Conservation (phyloP, 2,113 vertebrate genomes). For the Larimichthys crocea region DNA sequence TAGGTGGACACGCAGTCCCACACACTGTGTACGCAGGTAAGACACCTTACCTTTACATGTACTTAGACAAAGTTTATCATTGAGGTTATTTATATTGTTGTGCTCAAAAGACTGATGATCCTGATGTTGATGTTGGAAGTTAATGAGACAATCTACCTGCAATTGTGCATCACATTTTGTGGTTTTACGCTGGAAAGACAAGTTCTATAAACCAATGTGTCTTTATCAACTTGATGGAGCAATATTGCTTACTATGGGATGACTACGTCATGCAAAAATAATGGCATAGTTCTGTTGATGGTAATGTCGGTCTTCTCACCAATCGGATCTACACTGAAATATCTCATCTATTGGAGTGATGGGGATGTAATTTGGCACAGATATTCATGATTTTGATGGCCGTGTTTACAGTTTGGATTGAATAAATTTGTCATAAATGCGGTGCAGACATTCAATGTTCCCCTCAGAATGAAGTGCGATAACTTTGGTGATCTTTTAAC, state of each 20-base stretch:
- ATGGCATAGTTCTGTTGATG: no score
- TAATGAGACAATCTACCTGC: neutral
- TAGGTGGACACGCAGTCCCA: conserved; percentile 67
- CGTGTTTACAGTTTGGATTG: neutral
- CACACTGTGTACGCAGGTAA: conserved; percentile 81
- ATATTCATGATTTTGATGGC: neutral
- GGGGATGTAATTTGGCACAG: neutral
- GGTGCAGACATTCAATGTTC: neutral
- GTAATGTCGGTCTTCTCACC: neutral
- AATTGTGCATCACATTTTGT: neutral
- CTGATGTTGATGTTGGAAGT: neutral
- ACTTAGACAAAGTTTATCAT: neutral
- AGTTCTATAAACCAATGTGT: neutral
- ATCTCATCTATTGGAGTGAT: neutral
- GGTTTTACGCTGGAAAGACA: neutral
- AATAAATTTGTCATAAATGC: neutral
- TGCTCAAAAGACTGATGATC: neutral
- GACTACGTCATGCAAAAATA: neutral
- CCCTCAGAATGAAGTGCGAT: neutral
- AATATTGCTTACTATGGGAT: neutral
- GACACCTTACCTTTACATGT: conserved; percentile 18
- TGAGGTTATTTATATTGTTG: conserved; percentile 7
- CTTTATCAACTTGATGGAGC: neutral
- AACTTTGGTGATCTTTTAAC: neutral
- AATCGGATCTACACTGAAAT: neutral